Percentiles rank a stretch among this genome's conserved stretches.
phyloP scores from a whole-genome alignment of 2,113 vertebrate species.

The Chlamydotis undulata region DNA sequence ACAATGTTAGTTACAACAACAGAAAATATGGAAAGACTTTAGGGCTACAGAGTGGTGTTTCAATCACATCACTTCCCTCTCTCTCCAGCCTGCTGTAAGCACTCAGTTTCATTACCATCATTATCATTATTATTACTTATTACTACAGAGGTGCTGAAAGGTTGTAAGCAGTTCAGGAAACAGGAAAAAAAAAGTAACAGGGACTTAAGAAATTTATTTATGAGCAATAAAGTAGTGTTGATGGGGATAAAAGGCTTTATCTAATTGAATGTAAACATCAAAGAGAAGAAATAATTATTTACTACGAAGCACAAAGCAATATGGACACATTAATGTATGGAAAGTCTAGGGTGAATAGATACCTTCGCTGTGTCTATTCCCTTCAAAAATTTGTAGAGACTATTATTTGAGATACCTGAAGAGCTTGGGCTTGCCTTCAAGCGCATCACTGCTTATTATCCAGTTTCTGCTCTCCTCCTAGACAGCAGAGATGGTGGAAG shows the following conservation, averaged over 20 bases:
- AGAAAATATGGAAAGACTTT: background rate
- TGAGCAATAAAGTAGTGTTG: background rate
- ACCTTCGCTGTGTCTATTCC: background rate
- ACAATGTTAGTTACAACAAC: background rate
- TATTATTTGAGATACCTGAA: background rate
- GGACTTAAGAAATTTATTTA: background rate
- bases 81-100: background rate
- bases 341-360: background rate
- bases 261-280: background rate
- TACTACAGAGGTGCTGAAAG: background rate
- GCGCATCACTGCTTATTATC: background rate
- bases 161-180: background rate
- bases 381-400: background rate
- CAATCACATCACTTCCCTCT: background rate
- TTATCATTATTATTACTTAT: background rate
- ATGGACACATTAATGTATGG: background rate
- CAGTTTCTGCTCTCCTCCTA: background rate
- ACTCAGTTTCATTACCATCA: background rate
- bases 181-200: background rate
- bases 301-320: background rate
- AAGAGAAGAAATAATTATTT: background rate
- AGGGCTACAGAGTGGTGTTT: background rate
- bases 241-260: background rate
- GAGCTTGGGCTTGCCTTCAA: background rate
- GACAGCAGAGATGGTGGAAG: background rate